These are phyloP conservation scores for Melanaphis sacchari DNA, from an alignment of 1,140 invertebrate species.

Conservation along the genomic window DNA sequence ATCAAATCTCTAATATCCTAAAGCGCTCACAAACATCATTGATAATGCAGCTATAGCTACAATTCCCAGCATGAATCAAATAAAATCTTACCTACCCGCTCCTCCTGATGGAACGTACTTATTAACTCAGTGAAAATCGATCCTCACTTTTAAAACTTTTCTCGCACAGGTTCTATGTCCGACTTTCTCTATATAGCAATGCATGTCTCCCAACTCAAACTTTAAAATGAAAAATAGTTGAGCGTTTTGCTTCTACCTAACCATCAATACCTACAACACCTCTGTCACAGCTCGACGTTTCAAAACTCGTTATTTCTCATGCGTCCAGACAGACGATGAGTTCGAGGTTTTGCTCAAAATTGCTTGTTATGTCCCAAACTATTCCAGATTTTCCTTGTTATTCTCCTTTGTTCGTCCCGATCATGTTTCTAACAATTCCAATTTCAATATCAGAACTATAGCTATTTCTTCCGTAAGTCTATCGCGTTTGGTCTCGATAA, in stretches of 20 bases:
- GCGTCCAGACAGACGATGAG: too few species aligned
- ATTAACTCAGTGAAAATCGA: neutral
- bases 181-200: neutral
- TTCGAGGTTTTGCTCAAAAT: too few species aligned
- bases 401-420: too few species aligned
- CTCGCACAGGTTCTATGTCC: neutral
- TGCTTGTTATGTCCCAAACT: too few species aligned
- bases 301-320: too few species aligned
- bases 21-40: neutral
- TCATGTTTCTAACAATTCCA: too few species aligned
- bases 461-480: too few species aligned
- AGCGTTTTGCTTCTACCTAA: neutral
- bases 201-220: neutral
- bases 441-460: too few species aligned
- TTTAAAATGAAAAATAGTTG: neutral
- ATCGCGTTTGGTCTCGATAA: too few species aligned
- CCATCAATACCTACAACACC: neutral
- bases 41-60: neutral
- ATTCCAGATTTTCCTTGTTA: too few species aligned
- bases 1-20: neutral
- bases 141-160: neutral
- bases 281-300: too few species aligned
- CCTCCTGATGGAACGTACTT: neutral
- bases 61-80: neutral
- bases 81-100: neutral